These are phyloP conservation scores for Neodiprion virginianus DNA, from an alignment of 1,140 invertebrate genomes.

Conservation along the genomic window DNA sequence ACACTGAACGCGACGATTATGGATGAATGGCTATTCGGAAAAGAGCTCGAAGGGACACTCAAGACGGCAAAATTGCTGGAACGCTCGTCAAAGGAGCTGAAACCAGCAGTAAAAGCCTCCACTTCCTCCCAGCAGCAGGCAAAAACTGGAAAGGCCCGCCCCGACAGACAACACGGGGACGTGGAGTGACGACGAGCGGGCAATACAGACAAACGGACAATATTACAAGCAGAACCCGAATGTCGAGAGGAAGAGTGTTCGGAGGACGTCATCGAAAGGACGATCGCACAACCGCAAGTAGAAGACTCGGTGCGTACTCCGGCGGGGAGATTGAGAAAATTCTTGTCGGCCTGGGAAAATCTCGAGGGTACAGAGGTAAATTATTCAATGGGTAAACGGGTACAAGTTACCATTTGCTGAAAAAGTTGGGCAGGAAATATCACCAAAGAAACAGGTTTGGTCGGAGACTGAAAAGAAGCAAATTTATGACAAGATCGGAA, in stretches of 20 bases:
- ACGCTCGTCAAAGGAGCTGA: conserved; percentile 20
- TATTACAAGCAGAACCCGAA: neutral
- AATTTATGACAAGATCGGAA: conserved; percentile 9
- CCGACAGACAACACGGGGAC: neutral
- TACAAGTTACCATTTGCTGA: conserved; percentile 25
- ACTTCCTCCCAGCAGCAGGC: neutral
- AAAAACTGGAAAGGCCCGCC: neutral
- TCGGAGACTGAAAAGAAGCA: conserved; percentile 8
- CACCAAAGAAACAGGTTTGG: conserved; percentile 9
- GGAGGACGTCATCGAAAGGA: neutral
- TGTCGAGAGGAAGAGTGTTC: neutral
- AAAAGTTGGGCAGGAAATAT: neutral
- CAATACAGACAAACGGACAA: neutral
- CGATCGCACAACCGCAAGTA: neutral
- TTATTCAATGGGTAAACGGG: conserved; percentile 23
- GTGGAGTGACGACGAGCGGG: neutral
- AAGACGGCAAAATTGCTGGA: conserved; percentile 18
- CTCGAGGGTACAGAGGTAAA: conserved; percentile 18
- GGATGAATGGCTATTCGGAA: conserved; percentile 19
- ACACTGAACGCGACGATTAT: conserved; percentile 17
- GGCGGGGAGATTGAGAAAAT: conserved; percentile 22
- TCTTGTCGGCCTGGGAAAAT: conserved; percentile 18
- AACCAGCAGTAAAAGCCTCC: neutral
- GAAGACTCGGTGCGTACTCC: conserved; percentile 20
- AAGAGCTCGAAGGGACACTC: conserved; percentile 14